These are phyloP conservation scores for Pseudoatta argentina DNA, from an alignment of 1,140 invertebrate genomes.

Conservation along the genomic window DNA sequence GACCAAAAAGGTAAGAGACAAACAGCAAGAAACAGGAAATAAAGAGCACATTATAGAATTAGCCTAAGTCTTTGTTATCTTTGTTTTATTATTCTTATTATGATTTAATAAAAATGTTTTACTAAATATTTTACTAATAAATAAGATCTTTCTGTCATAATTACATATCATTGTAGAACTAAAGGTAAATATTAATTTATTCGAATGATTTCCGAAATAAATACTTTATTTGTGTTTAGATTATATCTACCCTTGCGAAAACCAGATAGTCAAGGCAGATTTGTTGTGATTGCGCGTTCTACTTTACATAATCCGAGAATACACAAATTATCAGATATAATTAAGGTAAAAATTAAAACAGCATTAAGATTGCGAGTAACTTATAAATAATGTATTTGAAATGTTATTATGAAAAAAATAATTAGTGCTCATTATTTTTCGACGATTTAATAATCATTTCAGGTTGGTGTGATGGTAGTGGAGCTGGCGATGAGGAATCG, in stretches of 20 bases:
- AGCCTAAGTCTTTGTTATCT: background rate
- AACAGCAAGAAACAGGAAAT: too few relatives aligned
- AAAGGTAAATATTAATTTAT: background rate
- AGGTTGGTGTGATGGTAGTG: conserved; percentile 88
- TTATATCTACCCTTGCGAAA: conserved; percentile 88
- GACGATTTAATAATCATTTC: background rate
- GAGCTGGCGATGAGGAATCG: conserved; percentile 83
- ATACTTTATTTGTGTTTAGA: conserved; percentile 70
- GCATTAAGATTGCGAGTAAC: background rate
- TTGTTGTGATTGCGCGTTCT: conserved; percentile 88
- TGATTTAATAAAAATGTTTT: background rate
- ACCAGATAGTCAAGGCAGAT: conserved; percentile 85
- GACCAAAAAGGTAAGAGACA: too few relatives aligned
- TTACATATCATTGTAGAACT: too few relatives aligned
- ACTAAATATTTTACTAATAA: background rate
- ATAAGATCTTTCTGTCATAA: too few relatives aligned
- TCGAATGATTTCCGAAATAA: background rate
- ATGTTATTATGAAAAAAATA: background rate
- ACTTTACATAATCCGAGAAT: conserved; percentile 87
- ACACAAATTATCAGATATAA: conserved; percentile 87
- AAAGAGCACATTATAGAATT: too few relatives aligned
- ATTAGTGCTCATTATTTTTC: background rate
- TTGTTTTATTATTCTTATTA: background rate
- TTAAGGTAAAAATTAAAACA: conserved; percentile 84
- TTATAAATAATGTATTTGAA: too few relatives aligned